Percentiles rank a stretch among this genome's conserved stretches.
These are phyloP conservation scores for Hephaestus fuliginosus DNA, from an alignment of 2,797 vertebrate genomes.

Conservation along the genomic window DNA sequence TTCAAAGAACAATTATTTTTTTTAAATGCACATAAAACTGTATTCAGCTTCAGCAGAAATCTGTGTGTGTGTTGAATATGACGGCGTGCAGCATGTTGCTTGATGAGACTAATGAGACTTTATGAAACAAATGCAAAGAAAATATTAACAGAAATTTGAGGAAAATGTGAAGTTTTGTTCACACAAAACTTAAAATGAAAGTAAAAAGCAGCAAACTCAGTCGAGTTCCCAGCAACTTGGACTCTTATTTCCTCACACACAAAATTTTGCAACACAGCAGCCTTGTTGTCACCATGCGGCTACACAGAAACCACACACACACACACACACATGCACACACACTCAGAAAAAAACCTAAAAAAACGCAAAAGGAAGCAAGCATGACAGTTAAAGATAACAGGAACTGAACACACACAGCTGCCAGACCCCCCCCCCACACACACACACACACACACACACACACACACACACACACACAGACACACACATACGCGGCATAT, in stretches of 20 bases:
- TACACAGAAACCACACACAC: not conserved
- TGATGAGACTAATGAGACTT: not conserved
- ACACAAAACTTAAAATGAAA: not conserved
- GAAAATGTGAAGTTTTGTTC: not conserved
- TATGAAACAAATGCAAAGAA: not conserved
- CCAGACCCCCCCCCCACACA: constrained; percentile 27
- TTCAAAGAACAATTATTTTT: not conserved
- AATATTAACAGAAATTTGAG: not conserved
- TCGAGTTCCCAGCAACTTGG: constrained; percentile 15
- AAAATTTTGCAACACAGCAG: constrained; percentile 19
- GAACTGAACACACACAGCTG: constrained; percentile 69
- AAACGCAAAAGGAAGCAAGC: constrained; percentile 66
- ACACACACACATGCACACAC: not conserved
- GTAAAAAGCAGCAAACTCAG: not conserved
- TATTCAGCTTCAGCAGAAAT: not conserved
- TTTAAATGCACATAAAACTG: not conserved
- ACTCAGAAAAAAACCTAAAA: constrained; percentile 2
- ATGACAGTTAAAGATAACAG: constrained; percentile 78
- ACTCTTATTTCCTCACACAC: constrained; percentile 30
- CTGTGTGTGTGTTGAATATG: too few relatives aligned
- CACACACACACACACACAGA: constrained; percentile 26
- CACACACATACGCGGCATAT: constrained; percentile 21
- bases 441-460: constrained; percentile 36
- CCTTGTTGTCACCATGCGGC: constrained; percentile 40
- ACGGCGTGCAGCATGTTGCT: too few relatives aligned